These are phyloP conservation scores for Seriola rivoliana DNA, from an alignment of 2,113 vertebrate species.

Conservation along the genomic window DNA sequence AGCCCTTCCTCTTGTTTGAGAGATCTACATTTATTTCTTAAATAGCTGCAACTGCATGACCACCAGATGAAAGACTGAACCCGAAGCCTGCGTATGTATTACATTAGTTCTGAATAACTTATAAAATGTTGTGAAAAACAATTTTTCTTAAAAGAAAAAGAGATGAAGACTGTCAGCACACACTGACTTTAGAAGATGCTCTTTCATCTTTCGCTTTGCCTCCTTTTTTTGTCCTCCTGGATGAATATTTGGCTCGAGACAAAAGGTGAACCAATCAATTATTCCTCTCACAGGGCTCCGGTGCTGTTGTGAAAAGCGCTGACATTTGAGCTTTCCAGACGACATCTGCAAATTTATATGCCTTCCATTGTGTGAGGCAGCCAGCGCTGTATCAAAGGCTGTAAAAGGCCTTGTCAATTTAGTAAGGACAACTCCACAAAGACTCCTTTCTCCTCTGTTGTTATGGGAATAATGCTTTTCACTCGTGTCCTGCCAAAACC, in stretches of 20 bases:
- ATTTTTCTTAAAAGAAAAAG: not conserved
- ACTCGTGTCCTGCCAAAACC: conserved; percentile 68
- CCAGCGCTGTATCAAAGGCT: conserved; percentile 92
- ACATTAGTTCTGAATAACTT: not conserved
- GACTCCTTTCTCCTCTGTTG: conserved; percentile 75
- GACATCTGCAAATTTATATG: conserved; percentile 98
- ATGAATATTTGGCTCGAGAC: conserved; percentile 97
- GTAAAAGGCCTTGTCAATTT: conserved; percentile 98
- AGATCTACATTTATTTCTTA: too few relatives aligned
- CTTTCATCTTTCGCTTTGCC: conserved; percentile 87
- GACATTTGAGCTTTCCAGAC: conserved; percentile 99
- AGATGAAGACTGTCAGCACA: conserved; percentile 1
- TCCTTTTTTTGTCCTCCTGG: conserved; percentile 92
- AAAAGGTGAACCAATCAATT: conserved; percentile 98
- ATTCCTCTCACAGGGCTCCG: conserved; percentile 91
- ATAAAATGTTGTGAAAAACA: not conserved
- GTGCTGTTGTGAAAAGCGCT: conserved; percentile 94
- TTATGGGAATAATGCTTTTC: conserved; percentile 73
- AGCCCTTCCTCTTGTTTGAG: too few relatives aligned
- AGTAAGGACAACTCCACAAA: conserved; percentile 94
- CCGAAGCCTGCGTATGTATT: not conserved
- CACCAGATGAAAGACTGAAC: not conserved
- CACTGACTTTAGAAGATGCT: conserved; percentile 82
- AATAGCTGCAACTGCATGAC: too few relatives aligned
- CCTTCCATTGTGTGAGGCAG: conserved; percentile 95